These are phyloP conservation scores for Tetramorium bicarinatum DNA, from an alignment of 2,888 invertebrate genomes.

Conservation along the genomic window DNA sequence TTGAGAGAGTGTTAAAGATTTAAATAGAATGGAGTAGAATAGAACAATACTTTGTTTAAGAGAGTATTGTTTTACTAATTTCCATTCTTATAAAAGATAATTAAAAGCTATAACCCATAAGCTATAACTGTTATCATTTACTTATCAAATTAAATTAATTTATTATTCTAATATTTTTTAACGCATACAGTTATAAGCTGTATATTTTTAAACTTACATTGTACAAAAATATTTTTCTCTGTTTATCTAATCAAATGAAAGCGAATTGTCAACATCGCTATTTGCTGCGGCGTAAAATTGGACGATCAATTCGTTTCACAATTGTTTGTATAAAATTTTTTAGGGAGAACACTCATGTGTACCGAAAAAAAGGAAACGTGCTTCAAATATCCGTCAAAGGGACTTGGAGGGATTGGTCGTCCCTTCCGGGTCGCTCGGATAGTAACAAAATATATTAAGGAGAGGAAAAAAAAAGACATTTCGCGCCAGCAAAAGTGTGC, in stretches of 20 bases:
- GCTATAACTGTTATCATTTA: background rate
- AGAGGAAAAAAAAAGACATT: conserved; percentile 7
- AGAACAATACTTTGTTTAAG: background rate
- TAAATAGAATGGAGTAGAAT: background rate
- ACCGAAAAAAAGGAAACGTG: background rate
- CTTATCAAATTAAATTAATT: conserved; percentile 11
- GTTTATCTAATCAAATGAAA: conserved; percentile 4
- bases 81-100: background rate
- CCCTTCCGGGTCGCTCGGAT: background rate
- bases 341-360: background rate
- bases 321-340: conserved; percentile 4
- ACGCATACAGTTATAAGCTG: background rate
- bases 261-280: background rate
- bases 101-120: background rate
- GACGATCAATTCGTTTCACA: background rate
- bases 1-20: background rate
- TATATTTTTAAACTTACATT: conserved; percentile 1
- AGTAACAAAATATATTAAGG: background rate
- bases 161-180: background rate
- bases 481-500: background rate
- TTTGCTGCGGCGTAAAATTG: background rate
- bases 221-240: background rate
- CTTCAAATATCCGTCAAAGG: background rate
- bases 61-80: background rate
- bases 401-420: background rate